Evolutionary conservation across 2,797 vertebrate genomes (phyloP).

Genomic region (Darevskia mixta): DNA sequence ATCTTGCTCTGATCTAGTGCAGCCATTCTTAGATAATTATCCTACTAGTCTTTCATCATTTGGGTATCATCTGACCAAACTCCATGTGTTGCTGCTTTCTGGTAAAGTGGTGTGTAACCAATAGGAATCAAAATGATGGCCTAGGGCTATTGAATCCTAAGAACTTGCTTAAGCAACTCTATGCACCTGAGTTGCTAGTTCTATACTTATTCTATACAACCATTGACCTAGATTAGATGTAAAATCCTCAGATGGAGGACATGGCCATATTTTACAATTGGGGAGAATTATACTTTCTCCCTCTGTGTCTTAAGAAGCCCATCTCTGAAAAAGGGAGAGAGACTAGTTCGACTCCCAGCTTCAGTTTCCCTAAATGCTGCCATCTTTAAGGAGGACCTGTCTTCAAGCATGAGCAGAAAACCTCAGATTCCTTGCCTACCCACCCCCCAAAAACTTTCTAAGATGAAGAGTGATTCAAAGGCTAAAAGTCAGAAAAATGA

Average conservation of each 20-base stretch:
- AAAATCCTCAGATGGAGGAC: neutral
- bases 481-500: no score
- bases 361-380: neutral
- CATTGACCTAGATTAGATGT: neutral
- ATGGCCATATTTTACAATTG: neutral
- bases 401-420: neutral
- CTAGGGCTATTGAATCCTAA: neutral
- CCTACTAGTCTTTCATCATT: neutral
- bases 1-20: neutral
- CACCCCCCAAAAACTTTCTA: neutral
- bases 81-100: neutral
- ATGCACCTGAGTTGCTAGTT: neutral
- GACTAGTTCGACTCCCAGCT: neutral
- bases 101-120: neutral
- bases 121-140: neutral
- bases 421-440: neutral
- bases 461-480: no score
- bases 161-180: neutral
- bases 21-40: neutral
- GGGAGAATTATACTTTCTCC: neutral
- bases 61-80: neutral
- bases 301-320: neutral
- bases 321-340: neutral
- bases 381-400: neutral
- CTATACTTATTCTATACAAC: neutral